These are phyloP conservation scores for Eutrigla gurnardus DNA, from an alignment of 2,797 vertebrate genomes.

Conservation along the genomic window DNA sequence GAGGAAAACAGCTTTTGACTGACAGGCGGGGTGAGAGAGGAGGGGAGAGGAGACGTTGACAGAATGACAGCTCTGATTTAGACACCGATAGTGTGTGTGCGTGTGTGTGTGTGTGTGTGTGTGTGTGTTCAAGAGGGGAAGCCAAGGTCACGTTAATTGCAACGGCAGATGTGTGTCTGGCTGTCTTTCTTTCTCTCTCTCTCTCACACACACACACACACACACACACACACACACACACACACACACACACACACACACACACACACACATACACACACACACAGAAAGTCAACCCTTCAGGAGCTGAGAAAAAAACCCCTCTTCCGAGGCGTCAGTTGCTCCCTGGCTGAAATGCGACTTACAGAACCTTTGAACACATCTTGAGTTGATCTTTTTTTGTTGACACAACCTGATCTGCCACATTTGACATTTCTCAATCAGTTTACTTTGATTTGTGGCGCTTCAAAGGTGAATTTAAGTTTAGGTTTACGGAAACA, in stretches of 20 bases:
- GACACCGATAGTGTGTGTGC: slow-evolving; percentile 70
- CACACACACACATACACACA: too few species aligned
- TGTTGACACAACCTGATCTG: slow-evolving; percentile 13
- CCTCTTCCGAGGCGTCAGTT: slow-evolving; percentile 40
- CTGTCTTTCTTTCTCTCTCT: slow-evolving; percentile 35
- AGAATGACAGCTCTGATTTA: slow-evolving; percentile 83
- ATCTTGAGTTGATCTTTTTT: slow-evolving; percentile 23
- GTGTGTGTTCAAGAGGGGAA: slow-evolving; percentile 71
- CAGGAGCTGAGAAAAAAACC: slow-evolving; percentile 33
- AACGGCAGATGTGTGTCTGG: slow-evolving; percentile 72
- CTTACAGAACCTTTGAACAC: slow-evolving; percentile 36
- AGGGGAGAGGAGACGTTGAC: slow-evolving; percentile 72
- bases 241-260: slow-evolving; percentile 32
- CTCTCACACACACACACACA: slow-evolving; percentile 18
- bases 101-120: slow-evolving; percentile 30
- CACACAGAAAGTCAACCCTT: too few species aligned
- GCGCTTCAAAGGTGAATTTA: neutral
- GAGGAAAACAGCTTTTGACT: slow-evolving; percentile 79
- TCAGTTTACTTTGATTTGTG: neutral
- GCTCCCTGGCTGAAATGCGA: slow-evolving; percentile 49
- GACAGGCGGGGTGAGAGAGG: slow-evolving; percentile 70
- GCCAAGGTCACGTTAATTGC: slow-evolving; percentile 87
- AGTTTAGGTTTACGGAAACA: neutral
- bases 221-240: slow-evolving; percentile 13
- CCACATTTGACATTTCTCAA: neutral